Percentiles rank a stretch among this genome's conserved stretches.
Evolutionary conservation across 2,888 invertebrate species (phyloP).

Genomic region (Diarsia rubi): DNA sequence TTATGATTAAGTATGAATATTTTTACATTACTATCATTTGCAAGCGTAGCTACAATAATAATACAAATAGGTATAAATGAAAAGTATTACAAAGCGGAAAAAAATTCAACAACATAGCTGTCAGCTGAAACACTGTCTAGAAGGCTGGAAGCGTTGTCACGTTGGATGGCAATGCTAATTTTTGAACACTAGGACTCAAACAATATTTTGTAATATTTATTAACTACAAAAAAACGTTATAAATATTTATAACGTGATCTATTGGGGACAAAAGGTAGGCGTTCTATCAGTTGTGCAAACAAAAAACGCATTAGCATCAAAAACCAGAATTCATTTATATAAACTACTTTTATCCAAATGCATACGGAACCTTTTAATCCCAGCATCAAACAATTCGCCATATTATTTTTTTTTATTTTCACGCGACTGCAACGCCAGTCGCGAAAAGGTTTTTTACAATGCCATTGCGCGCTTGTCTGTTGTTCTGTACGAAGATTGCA

Average conservation of each 20-base stretch:
- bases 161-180: not conserved
- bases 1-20: not conserved
- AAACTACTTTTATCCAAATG: not conserved
- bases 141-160: not conserved
- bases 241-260: too few relatives aligned
- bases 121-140: not conserved
- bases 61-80: not conserved
- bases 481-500: constrained; percentile 75
- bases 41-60: not conserved
- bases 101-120: not conserved
- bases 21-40: not conserved
- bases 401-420: constrained; percentile 63
- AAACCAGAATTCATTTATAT: not conserved
- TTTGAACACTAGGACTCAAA: too few relatives aligned
- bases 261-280: not conserved
- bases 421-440: constrained; percentile 56
- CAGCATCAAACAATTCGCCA: constrained; percentile 27
- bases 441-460: constrained; percentile 72
- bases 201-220: too few relatives aligned
- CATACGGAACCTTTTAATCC: constrained; percentile 60
- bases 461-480: constrained; percentile 72
- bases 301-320: not conserved
- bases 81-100: not conserved
- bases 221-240: too few relatives aligned
- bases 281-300: not conserved